Percentiles rank a stretch among this genome's conserved stretches.
These are phyloP conservation scores for Bellardia bayeri DNA, from an alignment of 2,888 invertebrate species.

Conservation along the genomic window DNA sequence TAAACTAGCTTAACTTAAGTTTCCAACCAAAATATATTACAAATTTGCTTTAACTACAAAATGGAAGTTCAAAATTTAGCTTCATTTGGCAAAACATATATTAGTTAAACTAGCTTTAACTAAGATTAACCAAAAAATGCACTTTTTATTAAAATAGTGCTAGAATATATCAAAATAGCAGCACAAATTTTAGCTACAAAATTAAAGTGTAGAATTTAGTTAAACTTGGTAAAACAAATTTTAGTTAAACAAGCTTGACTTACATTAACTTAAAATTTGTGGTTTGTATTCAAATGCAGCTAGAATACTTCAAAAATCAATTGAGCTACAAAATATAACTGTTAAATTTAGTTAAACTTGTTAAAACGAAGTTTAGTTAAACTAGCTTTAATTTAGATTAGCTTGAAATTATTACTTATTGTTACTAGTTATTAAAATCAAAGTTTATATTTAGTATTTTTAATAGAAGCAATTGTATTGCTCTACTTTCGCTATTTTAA, in stretches of 20 bases:
- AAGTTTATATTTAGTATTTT: too few species aligned
- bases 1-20: neutral
- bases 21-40: neutral
- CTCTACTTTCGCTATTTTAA: too few species aligned
- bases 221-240: neutral
- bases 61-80: neutral
- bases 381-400: neutral
- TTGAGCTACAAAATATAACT: too few species aligned
- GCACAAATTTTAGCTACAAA: neutral
- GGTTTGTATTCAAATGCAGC: too few species aligned
- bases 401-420: neutral
- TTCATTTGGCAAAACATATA: neutral
- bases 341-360: too few species aligned
- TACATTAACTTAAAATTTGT: too few species aligned
- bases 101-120: neutral
- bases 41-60: neutral
- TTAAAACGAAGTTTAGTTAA: neutral
- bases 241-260: neutral
- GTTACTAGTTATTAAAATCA: too few species aligned
- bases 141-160: too few species aligned
- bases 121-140: neutral
- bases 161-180: too few species aligned
- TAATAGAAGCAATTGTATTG: too few species aligned
- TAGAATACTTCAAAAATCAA: too few species aligned
- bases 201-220: neutral